Conservation (phyloP, 2,888 invertebrate genomes). For the Drosophila gaucha region DNA sequence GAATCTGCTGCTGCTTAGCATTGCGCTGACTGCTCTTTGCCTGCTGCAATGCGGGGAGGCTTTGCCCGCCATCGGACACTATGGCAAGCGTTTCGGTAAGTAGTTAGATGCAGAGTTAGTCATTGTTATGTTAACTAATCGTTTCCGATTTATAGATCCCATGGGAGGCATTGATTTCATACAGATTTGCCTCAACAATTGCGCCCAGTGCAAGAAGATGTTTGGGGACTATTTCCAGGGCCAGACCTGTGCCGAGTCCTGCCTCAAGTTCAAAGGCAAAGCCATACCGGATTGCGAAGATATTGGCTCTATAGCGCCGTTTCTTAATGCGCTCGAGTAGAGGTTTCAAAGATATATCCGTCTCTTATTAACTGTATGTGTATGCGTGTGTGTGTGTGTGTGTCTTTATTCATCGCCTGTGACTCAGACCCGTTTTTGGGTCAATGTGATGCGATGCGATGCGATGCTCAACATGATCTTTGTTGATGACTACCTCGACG, state of each 20-base stretch:
- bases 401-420: constrained; percentile 47
- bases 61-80: constrained; percentile 81
- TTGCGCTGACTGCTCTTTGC: constrained; percentile 60
- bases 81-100: constrained; percentile 83
- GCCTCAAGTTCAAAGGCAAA: constrained; percentile 93
- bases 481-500: constrained; percentile 39
- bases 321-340: constrained; percentile 88
- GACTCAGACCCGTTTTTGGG: constrained; percentile 63
- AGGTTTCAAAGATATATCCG: constrained; percentile 4
- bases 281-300: constrained; percentile 94
- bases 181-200: constrained; percentile 93
- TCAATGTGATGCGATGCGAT: constrained; percentile 57
- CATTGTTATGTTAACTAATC: neutral
- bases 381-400: constrained; percentile 18
- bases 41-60: constrained; percentile 63
- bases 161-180: constrained; percentile 86
- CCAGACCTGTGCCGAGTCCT: constrained; percentile 93
- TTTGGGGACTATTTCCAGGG: constrained; percentile 94
- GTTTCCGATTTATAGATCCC: constrained; percentile 51
- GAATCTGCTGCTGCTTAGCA: constrained; percentile 52
- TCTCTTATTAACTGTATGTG: constrained; percentile 16
- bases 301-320: constrained; percentile 91
- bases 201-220: constrained; percentile 95
- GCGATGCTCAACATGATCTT: constrained; percentile 48
- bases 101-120: neutral